Percentiles rank a stretch among this genome's conserved stretches.
Evolutionary conservation across 2,113 vertebrate genomes (phyloP).

Genomic region (Clinocottus analis): DNA sequence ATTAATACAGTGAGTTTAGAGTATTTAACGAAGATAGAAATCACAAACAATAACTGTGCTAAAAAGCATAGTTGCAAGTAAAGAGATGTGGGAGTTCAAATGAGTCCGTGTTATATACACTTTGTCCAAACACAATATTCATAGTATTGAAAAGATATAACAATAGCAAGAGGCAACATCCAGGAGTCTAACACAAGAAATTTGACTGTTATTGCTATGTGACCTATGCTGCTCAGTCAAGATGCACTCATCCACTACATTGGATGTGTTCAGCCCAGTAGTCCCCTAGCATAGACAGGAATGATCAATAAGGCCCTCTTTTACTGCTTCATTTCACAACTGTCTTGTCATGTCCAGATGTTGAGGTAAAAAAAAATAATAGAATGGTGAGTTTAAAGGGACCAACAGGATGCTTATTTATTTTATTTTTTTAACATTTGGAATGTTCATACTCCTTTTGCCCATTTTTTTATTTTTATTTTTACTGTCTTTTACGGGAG

Average conservation of each 20-base stretch:
- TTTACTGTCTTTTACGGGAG: constrained; percentile 12
- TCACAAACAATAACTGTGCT: constrained; percentile 4
- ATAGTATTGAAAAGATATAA: constrained; percentile 13
- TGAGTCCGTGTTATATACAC: background rate
- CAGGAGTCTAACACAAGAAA: constrained; percentile 54
- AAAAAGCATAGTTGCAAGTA: background rate
- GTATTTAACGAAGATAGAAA: background rate
- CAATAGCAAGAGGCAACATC: constrained; percentile 14
- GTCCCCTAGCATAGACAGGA: constrained; percentile 65
- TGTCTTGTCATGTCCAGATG: constrained; percentile 68
- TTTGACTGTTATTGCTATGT: constrained; percentile 67
- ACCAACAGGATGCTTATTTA: constrained; percentile 35
- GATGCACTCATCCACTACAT: constrained; percentile 77
- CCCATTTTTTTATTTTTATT: constrained; percentile 12
- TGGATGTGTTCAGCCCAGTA: constrained; percentile 81
- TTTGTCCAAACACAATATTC: constrained; percentile 1
- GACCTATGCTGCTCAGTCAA: constrained; percentile 77
- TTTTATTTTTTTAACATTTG: constrained; percentile 27
- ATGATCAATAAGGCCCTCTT: constrained; percentile 82
- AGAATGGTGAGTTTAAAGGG: constrained; percentile 68
- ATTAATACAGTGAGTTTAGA: background rate
- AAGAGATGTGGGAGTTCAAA: background rate
- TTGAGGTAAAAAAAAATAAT: constrained; percentile 74
- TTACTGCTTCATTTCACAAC: constrained; percentile 80
- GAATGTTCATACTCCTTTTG: constrained; percentile 8